Conservation (phyloP, 2,888 invertebrate genomes). For the Sinhomidia bicolor region DNA sequence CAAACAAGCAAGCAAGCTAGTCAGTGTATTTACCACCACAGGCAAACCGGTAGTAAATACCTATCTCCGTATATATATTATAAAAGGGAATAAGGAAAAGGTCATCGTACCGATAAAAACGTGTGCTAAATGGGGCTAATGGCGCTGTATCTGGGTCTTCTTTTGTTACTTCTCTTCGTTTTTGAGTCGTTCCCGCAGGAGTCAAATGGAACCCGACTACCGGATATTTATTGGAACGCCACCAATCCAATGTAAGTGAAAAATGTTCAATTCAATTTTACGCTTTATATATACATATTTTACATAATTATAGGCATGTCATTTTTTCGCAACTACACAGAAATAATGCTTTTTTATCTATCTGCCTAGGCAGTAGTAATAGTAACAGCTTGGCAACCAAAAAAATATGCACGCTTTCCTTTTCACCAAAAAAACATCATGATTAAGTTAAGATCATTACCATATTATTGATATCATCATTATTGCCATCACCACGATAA, state of each 20-base stretch:
- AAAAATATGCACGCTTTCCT: not conserved
- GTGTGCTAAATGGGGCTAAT: constrained; percentile 81
- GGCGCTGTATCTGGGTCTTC: constrained; percentile 83
- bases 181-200: constrained; percentile 84
- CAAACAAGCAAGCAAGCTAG: no score
- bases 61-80: not conserved
- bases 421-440: not conserved
- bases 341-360: not conserved
- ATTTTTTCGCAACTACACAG: no score
- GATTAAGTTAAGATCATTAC: constrained; percentile 36
- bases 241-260: constrained; percentile 84
- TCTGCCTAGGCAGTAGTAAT: not conserved
- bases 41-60: not conserved
- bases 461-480: constrained; percentile 17
- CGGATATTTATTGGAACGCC: constrained; percentile 85
- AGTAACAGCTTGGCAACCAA: not conserved
- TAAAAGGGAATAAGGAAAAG: not conserved
- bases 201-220: constrained; percentile 83
- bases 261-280: no score
- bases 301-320: no score
- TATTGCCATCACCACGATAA: no score
- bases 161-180: constrained; percentile 83
- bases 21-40: not conserved
- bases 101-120: constrained; percentile 46
- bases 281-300: no score